Evolutionary conservation across 1,140 invertebrate species (phyloP), one percentile per base, ranked within the genome.

Genomic region (Drosophila ananassae): DNA sequence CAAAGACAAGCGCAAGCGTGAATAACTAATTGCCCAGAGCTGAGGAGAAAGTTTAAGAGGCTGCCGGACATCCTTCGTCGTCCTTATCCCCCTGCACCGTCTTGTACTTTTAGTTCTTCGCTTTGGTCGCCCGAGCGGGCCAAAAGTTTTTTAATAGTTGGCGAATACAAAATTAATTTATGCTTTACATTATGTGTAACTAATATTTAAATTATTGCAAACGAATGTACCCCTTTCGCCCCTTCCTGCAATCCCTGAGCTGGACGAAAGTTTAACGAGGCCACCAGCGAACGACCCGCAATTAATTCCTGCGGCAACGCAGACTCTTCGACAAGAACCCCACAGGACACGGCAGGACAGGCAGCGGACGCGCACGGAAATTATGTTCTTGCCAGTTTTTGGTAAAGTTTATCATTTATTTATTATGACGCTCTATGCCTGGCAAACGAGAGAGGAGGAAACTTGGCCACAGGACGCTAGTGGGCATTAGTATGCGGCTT

Each of bases 161-260:
- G 67, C 73, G 83, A 89, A 89, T 89, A 79, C 79, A 77, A 89
- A 89, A 89, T 89, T 89, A 89, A 89, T 89, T 89, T 89, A 89
- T 89, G 83, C 83, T 77, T 83, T 89, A 89, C 79, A 83, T 89
- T 89, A 89, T 89, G 79, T 89, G 76, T 89, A 89, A 89, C 83
- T 89, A 79, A 89, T 89, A 89, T 89, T 89, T 89, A 83, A 89
- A 89, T 79, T 83, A 89, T 79, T 73, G 58, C 73, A 77, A 71
- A 71, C 75, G 73, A 77, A 77, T 61, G 72, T 39, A 25, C 72
- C n/a, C 28, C 24, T 22, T 2, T 32, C 34, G 12, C 0, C 34
- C 10, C 34, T 10, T n/a, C 34, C 34, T 12, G 10, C 50, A 22
- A 52, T 64, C 52, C 24, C 34, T 47, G 59, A 57, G 64, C 51